These are phyloP conservation scores for Myoxocephalus aenaeus DNA, from an alignment of 2,797 vertebrate genomes.

Conservation along the genomic window DNA sequence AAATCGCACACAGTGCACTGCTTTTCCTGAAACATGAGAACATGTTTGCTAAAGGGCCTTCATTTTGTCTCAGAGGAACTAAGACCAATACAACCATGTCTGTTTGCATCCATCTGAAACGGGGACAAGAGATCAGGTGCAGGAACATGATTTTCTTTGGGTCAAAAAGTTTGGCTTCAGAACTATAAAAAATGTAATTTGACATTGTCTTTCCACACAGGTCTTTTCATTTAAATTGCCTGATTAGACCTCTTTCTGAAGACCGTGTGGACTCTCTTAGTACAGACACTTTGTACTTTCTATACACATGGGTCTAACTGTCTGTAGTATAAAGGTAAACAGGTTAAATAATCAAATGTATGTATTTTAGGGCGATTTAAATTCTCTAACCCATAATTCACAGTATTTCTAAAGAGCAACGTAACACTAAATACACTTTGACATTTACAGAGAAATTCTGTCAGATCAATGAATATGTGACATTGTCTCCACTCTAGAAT, in stretches of 20 bases:
- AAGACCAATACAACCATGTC: neutral
- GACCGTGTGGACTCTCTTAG: neutral
- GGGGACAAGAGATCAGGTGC: neutral
- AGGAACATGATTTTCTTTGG: conserved; percentile 2
- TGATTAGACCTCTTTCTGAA: neutral
- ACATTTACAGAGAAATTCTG: neutral
- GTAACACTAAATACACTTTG: neutral
- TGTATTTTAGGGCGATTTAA: neutral
- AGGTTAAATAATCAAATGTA: neutral
- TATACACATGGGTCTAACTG: neutral
- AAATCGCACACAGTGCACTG: neutral
- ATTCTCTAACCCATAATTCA: neutral
- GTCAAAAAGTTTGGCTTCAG: conserved; percentile 7
- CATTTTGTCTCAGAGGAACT: neutral
- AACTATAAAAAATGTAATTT: neutral
- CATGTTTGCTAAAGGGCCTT: neutral
- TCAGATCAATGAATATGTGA: neutral
- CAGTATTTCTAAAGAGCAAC: neutral
- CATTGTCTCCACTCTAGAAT: no score
- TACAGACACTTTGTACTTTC: neutral
- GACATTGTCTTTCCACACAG: neutral
- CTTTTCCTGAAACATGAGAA: neutral
- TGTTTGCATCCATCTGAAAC: conserved; percentile 2
- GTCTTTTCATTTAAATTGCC: neutral
- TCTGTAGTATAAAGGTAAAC: neutral